Base-by-base conservation (phyloP, 2,113 vertebrate species). In the Hippolais icterina region DNA sequence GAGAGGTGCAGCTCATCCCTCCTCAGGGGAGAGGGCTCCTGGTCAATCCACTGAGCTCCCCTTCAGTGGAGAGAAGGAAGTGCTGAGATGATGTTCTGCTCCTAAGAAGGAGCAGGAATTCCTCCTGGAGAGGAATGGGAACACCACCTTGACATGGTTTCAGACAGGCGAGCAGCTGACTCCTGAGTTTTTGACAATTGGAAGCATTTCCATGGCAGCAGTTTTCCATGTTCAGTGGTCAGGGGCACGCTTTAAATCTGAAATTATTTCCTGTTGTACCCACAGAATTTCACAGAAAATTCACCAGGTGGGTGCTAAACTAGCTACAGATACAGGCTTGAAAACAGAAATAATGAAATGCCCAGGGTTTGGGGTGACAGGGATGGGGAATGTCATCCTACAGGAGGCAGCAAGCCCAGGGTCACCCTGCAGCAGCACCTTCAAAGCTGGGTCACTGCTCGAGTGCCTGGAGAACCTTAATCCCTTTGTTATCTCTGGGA, bases 181-280 rank as follows among this genome's bases (percentile, higher is more conserved):
- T 41, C n/a, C 13, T 15, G 27, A 27, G 18, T 31, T 23, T 57
- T 9, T 25, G 60, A 46, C 35, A 46, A 11, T 6, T 4, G 16
- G 71, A 37, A 83, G 28, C 15, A 13, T 19, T 63, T 44, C 37
- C 31, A 50, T 3, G 12, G 59, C 44, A 92, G 31, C n/a, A 57
- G 25, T 3, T 81, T 68, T 46, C 72, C 49, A 4, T 1, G 0
- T 37, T 50, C 0, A 0, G 29, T n/a, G 35, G 11, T 33, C 46
- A 74, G 60, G 64, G n/a, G 8, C 42, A 70, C 2, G 0, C 9
- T 44, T 56, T 31, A 27, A 63, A 63, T 49, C 16, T 42, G 42
- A 28, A 33, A 52, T 31, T 2, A 71, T 49, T 35, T 75, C 52
- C 52, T 39, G 7, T 31, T 57, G 24, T 15, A 39, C 56, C 24